A percentile compares a stretch with the other conserved stretches of the same genome.
phyloP scores from a whole-genome alignment of 2,888 invertebrate species.

The Macrostomum cliftonense region DNA sequence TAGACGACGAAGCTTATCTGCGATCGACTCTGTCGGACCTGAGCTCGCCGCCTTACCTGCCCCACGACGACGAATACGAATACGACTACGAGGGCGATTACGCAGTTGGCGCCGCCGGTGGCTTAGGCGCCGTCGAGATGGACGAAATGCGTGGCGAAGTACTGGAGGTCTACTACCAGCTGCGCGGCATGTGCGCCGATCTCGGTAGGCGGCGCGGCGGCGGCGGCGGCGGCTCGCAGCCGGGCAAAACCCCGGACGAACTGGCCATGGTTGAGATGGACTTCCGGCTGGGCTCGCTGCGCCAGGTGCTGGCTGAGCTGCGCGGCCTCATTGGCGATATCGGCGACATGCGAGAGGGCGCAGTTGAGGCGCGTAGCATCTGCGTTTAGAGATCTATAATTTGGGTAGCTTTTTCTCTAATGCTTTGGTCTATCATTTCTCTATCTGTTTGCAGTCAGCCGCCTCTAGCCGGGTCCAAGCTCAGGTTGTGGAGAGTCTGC shows the following conservation, averaged over 20 bases:
- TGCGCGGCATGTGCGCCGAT: conserved; percentile 35
- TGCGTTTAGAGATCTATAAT: too few species aligned
- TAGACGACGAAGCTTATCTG: not conserved
- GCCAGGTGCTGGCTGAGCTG: conserved; percentile 10
- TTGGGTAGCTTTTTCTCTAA: too few species aligned
- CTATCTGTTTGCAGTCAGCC: too few species aligned
- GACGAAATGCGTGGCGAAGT: conserved; percentile 24
- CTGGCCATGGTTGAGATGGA: conserved; percentile 11
- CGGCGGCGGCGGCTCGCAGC: conserved; percentile 1
- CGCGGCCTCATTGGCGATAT: conserved; percentile 8
- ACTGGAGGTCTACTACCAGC: conserved; percentile 36
- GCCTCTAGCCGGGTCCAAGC: too few species aligned
- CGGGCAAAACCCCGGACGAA: conserved; percentile 13
- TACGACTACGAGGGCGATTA: not conserved
- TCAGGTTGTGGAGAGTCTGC: too few species aligned
- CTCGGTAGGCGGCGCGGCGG: conserved; percentile 9
- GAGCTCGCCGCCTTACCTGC: not conserved
- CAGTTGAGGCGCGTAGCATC: too few species aligned
- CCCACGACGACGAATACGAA: not conserved
- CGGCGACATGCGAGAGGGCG: not conserved
- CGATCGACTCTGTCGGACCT: not conserved
- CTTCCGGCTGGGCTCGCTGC: conserved; percentile 11
- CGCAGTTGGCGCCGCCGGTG: not conserved
- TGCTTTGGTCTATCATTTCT: too few species aligned
- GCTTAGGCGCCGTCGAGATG: not conserved